A percentile compares a stretch with the other conserved stretches of the same genome.
Conservation (phyloP, 2,888 invertebrate species). For the Cantharis rustica region DNA sequence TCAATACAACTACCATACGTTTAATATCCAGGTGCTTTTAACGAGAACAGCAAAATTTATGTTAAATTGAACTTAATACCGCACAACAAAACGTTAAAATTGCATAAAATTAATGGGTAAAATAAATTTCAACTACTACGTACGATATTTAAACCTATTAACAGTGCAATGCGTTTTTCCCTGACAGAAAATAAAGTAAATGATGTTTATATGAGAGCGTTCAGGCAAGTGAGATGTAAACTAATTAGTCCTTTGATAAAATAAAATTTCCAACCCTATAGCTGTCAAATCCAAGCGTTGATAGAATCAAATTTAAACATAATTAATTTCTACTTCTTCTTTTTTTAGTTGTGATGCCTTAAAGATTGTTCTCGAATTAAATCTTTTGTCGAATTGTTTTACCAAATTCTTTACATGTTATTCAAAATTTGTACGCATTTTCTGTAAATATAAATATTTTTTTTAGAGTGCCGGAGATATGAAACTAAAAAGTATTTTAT, state of each 20-base stretch:
- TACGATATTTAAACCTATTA: constrained; percentile 37
- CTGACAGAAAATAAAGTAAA: constrained; percentile 29
- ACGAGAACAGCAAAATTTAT: not conserved
- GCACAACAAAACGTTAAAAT: constrained; percentile 3
- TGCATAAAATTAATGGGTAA: constrained; percentile 8
- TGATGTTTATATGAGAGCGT: constrained; percentile 32
- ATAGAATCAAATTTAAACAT: not conserved
- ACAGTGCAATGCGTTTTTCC: constrained; percentile 33
- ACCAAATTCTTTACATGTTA: not conserved
- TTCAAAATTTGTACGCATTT: not conserved
- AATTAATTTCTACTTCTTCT: not conserved
- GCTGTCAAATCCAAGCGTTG: constrained; percentile 5
- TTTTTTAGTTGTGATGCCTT: not conserved
- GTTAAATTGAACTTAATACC: not conserved
- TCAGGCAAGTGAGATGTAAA: constrained; percentile 18
- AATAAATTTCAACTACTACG: constrained; percentile 27
- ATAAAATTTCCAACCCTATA: not conserved
- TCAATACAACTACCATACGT: not conserved
- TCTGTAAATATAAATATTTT: not conserved
- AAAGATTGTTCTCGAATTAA: not conserved
- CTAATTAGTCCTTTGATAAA: constrained; percentile 25
- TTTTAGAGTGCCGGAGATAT: too few species aligned
- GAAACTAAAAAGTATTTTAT: too few species aligned
- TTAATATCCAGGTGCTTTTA: constrained; percentile 7
- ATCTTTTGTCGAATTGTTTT: not conserved